phyloP scores from a whole-genome alignment of 2,113 vertebrate species.

The Salminus brasiliensis region DNA sequence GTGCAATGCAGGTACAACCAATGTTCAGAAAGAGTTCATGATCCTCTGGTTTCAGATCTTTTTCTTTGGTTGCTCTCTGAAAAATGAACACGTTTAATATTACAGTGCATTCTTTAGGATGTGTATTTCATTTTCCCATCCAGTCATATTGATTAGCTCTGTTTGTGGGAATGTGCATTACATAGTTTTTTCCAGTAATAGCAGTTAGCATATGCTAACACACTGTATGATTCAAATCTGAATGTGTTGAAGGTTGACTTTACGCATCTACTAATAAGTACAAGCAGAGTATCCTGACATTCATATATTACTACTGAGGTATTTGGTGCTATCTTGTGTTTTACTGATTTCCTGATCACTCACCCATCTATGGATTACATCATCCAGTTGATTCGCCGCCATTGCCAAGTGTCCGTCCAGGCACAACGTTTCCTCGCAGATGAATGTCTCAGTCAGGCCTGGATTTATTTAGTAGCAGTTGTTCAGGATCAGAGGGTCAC shows the following conservation, averaged over 20 bases:
- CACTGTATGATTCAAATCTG: neutral
- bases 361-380: slow-evolving; percentile 89
- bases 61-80: slow-evolving; percentile 82
- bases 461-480: slow-evolving; percentile 31
- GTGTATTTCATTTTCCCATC: neutral
- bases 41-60: slow-evolving; percentile 86
- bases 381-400: slow-evolving; percentile 83
- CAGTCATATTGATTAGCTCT: neutral
- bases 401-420: slow-evolving; percentile 64
- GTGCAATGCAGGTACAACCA: slow-evolving; percentile 82
- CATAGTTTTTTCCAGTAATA: neutral
- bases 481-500: slow-evolving; percentile 24
- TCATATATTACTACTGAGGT: neutral
- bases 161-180: neutral
- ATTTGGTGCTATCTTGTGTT: neutral
- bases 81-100: slow-evolving; percentile 11
- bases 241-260: neutral
- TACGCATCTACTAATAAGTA: neutral
- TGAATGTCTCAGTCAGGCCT: slow-evolving; percentile 26
- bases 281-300: neutral
- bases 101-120: too few relatives aligned
- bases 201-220: neutral
- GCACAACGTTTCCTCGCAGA: slow-evolving; percentile 34
- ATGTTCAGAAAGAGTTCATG: slow-evolving; percentile 82
- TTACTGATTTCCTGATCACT: slow-evolving; percentile 64